These are phyloP conservation scores for Thecocarcelia acutangulata DNA, from an alignment of 2,888 invertebrate species.

Conservation along the genomic window DNA sequence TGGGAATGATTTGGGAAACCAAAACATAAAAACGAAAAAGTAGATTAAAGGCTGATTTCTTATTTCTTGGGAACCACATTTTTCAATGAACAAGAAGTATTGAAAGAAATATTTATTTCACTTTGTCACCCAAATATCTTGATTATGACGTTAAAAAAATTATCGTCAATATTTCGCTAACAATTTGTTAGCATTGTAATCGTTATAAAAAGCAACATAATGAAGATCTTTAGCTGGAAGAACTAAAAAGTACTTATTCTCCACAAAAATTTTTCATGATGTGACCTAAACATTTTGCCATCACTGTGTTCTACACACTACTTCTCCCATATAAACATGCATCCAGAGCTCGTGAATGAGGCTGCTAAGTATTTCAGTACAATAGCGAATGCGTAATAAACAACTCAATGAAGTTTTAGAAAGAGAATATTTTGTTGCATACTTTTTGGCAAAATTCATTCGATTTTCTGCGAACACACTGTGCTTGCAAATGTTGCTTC, in stretches of 20 bases:
- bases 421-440: conserved; percentile 13
- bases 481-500: conserved; percentile 16
- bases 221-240: too few relatives aligned
- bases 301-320: background rate
- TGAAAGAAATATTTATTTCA: too few relatives aligned
- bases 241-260: too few relatives aligned
- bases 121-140: too few relatives aligned
- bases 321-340: background rate
- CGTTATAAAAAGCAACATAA: too few relatives aligned
- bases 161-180: too few relatives aligned
- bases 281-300: too few relatives aligned
- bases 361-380: background rate
- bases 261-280: too few relatives aligned
- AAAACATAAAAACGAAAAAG: background rate
- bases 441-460: conserved; percentile 55
- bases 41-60: background rate
- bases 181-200: too few relatives aligned
- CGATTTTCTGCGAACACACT: conserved; percentile 6
- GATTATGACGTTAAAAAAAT: too few relatives aligned
- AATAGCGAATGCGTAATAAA: conserved; percentile 46
- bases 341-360: background rate
- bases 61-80: too few relatives aligned
- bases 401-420: conserved; percentile 47
- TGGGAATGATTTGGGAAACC: background rate
- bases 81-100: too few relatives aligned